These are phyloP conservation scores for Mythimna lalbum DNA, from an alignment of 2,888 invertebrate species.

Conservation along the genomic window DNA sequence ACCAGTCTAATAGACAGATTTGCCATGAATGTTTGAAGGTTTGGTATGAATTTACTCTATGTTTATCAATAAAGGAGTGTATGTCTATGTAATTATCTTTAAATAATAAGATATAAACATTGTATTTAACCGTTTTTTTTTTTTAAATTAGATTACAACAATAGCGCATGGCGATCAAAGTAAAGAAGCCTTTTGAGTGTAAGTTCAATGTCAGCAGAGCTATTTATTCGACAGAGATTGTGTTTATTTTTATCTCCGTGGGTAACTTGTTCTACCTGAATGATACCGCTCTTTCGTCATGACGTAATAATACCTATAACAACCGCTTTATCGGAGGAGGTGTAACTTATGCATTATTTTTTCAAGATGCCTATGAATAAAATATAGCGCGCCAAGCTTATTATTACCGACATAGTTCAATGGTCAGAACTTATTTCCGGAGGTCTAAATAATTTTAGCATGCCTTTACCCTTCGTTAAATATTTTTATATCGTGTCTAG, in stretches of 20 bases:
- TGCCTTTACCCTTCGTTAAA: neutral
- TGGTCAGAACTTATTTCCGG: neutral
- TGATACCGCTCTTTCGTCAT: slow-evolving; percentile 55
- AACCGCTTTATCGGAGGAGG: slow-evolving; percentile 21
- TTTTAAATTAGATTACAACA: slow-evolving; percentile 33
- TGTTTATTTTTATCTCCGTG: slow-evolving; percentile 60
- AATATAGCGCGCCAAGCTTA: neutral
- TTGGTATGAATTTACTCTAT: neutral
- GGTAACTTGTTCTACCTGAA: slow-evolving; percentile 66
- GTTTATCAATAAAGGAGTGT: too few species aligned
- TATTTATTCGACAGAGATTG: slow-evolving; percentile 52
- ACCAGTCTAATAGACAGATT: neutral
- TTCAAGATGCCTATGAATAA: neutral
- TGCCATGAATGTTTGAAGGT: neutral
- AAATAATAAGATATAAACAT: neutral
- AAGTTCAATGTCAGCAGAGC: slow-evolving; percentile 68
- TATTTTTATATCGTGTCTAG: neutral
- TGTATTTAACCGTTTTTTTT: neutral
- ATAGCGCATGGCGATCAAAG: slow-evolving; percentile 29
- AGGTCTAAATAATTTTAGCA: neutral
- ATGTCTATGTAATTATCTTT: neutral
- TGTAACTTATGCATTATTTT: slow-evolving; percentile 15
- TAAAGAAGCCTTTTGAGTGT: slow-evolving; percentile 66
- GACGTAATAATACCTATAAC: slow-evolving; percentile 47
- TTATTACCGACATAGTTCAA: neutral